A percentile compares a stretch with the other conserved stretches of the same genome.
Evolutionary conservation across 2,113 vertebrate species (phyloP).

Genomic region (Myotis brandtii): DNA sequence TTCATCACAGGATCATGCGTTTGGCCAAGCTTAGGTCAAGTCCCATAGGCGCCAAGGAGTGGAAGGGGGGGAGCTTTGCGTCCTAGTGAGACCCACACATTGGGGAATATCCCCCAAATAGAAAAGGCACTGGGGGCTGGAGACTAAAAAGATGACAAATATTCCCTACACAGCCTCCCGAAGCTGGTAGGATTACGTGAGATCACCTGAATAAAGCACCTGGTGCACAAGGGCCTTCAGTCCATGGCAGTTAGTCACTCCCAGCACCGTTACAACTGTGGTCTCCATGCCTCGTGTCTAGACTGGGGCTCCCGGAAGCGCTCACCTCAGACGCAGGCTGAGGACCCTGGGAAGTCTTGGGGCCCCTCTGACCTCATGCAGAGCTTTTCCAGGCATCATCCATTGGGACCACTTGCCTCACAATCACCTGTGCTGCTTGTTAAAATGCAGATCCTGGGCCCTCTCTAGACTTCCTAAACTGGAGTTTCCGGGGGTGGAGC

Average conservation of each 20-base stretch:
- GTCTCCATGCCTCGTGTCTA: accelerated
- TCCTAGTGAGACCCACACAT: not conserved
- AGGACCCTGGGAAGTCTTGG: accelerated
- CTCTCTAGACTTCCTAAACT: not conserved
- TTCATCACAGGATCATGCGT: not conserved
- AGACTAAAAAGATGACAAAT: not conserved
- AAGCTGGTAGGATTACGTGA: not conserved
- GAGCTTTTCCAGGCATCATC: not conserved
- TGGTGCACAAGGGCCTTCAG: not conserved
- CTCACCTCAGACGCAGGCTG: not conserved
- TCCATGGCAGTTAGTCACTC: accelerated
- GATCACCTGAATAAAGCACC: not conserved
- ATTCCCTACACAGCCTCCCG: not conserved
- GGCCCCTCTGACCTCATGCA: not conserved
- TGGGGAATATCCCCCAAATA: accelerated
- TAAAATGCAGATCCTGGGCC: not conserved
- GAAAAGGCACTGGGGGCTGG: not conserved
- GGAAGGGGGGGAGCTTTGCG: not conserved
- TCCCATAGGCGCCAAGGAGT: too few relatives aligned
- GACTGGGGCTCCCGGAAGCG: not conserved
- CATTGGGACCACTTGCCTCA: not conserved
- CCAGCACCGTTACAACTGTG: not conserved
- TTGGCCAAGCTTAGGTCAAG: not conserved
- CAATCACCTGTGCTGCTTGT: not conserved
- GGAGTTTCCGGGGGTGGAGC: not conserved